Evolutionary conservation across 2,113 vertebrate species (phyloP), one percentile per base, ranked within the genome.

Genomic region (Glareola pratincola): DNA sequence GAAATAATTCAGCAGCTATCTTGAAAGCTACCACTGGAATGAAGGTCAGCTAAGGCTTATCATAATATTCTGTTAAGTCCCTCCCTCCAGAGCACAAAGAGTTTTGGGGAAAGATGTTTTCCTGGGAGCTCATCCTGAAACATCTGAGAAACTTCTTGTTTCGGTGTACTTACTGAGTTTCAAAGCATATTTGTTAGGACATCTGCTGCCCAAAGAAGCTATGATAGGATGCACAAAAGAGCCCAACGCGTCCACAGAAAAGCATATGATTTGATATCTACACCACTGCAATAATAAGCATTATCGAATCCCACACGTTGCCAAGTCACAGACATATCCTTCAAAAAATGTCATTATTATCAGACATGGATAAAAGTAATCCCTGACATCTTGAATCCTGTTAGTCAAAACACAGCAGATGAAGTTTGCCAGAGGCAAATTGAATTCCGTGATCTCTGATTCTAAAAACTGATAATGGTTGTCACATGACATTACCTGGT

Each of bases 401-500:
- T 60, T 68, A 91, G 50, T 21, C 29, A 69, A 86, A 62, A 47
- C 53, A 91, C 12, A 78, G 50, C 26, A 87, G 53, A 50, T 67
- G 16, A 74, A 81, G 21, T 85, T 69, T 63, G 15, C 30, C 47
- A 34, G 54, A 78, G 48, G 26, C 21, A 94, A 23, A 82, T 2
- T 57, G 34, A 59, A 59, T 88, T 54, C 21, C 5, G 1, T 36
- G 24, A 37, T 79, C 36, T 50, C 50, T 27, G 26, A 67, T 73
- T 92, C 57, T 75, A 15, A 84, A 83, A 53, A 47, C 29, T 51
- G 37, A 34, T 22, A 62, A 64, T 41, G 6, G 6, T 48, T 82
- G 34, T 54, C 11, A 39, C 16, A 14, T 30, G 34, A 60, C 32
- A 41, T 67, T 93, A 99, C 99, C 99, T 99, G 99, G 85, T 99